phyloP scores from a whole-genome alignment of 53 echinoderm and acorn worm genomes.

The Temnopleurus reevesii region DNA sequence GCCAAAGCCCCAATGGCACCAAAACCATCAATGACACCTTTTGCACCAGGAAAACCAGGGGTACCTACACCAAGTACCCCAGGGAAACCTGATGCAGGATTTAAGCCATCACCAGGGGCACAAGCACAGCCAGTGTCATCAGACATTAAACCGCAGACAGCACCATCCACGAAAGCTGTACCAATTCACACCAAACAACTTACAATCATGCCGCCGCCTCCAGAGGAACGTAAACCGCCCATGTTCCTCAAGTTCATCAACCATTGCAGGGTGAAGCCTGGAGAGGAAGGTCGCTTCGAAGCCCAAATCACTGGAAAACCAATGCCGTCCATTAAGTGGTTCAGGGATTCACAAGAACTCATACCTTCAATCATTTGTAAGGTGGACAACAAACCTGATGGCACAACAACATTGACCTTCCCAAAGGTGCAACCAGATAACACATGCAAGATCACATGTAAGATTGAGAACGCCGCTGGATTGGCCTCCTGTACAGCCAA shows the following conservation, averaged over 20 bases:
- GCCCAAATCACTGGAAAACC: conserved; percentile 83
- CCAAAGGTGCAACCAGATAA: conserved; percentile 74
- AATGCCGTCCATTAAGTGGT: conserved; percentile 87
- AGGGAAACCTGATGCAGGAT: neutral
- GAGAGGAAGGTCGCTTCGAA: conserved; percentile 84
- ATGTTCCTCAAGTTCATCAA: conserved; percentile 92
- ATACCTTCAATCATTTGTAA: conserved; percentile 70
- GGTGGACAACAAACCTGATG: conserved; percentile 71
- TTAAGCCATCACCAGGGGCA: neutral
- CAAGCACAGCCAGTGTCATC: conserved; percentile 10
- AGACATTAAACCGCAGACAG: conserved; percentile 47
- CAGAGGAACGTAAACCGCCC: conserved; percentile 72
- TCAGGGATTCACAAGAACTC: conserved; percentile 76
- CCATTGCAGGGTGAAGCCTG: conserved; percentile 84
- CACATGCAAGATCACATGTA: conserved; percentile 87
- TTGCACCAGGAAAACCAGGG: neutral
- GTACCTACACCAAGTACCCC: neutral
- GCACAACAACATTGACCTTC: conserved; percentile 80
- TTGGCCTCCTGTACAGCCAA: conserved; percentile 98
- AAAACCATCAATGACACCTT: conserved; percentile 4
- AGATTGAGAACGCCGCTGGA: conserved; percentile 93
- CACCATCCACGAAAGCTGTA: conserved; percentile 40
- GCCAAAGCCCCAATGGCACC: neutral
- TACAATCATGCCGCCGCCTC: conserved; percentile 15
- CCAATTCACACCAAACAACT: conserved; percentile 37